phyloP scores from a whole-genome alignment of 1,140 invertebrate species.

The Triops cancriformis region DNA sequence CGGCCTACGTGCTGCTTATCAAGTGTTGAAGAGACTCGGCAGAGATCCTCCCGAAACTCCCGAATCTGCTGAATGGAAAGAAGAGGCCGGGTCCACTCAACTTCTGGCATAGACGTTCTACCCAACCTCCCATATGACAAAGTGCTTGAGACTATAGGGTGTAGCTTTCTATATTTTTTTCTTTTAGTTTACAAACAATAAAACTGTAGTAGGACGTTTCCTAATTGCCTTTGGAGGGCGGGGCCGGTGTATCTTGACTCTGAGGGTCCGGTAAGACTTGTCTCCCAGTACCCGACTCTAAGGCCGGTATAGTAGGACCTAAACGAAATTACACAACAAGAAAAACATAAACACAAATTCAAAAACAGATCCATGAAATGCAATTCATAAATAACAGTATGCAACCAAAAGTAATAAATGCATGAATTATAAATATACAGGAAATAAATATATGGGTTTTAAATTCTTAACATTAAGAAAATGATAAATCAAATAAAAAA shows the following conservation, averaged over 20 bases:
- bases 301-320: neutral
- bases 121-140: neutral
- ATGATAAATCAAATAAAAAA: no score
- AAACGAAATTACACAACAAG: neutral
- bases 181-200: neutral
- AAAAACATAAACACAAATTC: neutral
- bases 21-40: constrained; percentile 38
- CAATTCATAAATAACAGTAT: neutral
- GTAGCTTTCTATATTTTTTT: neutral
- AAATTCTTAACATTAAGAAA: no score
- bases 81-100: neutral
- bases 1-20: constrained; percentile 46
- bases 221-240: neutral
- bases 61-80: neutral
- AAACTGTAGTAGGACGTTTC: neutral
- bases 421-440: no score
- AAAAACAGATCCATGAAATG: neutral
- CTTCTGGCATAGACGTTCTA: neutral
- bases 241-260: neutral
- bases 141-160: neutral
- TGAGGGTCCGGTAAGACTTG: neutral
- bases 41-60: neutral
- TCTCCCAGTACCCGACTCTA: neutral
- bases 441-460: no score
- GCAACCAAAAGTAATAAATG: no score